These are phyloP conservation scores for Ellobius talpinus DNA, from an alignment of 2,113 vertebrate species.

Conservation along the genomic window DNA sequence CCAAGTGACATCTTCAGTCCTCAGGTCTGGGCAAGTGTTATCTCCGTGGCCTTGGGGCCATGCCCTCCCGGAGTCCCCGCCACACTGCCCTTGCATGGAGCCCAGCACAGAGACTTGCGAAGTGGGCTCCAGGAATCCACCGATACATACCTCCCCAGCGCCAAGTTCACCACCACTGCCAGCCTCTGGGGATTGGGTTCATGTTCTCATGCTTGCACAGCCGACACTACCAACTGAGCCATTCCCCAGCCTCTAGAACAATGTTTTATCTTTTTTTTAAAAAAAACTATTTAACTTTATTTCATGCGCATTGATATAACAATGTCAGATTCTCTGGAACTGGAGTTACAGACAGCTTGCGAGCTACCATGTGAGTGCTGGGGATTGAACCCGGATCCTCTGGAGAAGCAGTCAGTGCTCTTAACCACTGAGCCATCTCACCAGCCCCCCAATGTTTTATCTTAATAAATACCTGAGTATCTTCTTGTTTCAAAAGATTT, in stretches of 20 bases:
- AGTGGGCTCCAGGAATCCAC: not conserved
- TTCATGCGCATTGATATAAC: too few species aligned
- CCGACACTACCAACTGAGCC: too few species aligned
- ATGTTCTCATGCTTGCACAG: too few species aligned
- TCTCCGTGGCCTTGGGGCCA: rapidly evolving
- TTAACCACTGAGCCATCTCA: not conserved
- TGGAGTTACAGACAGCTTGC: too few species aligned
- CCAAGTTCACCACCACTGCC: not conserved
- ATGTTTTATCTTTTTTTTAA: not conserved
- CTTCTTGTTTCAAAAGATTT: not conserved
- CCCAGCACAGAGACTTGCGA: not conserved
- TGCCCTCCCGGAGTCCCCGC: not conserved
- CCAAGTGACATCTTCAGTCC: not conserved
- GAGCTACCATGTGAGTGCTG: too few species aligned
- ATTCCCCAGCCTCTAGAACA: too few species aligned
- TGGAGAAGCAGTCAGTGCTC: too few species aligned
- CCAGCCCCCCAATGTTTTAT: not conserved
- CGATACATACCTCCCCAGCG: not conserved
- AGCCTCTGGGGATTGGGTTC: not conserved
- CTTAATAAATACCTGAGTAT: not conserved
- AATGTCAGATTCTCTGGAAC: too few species aligned
- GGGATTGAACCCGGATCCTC: not conserved
- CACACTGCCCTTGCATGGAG: not conserved
- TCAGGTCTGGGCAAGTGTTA: not conserved
- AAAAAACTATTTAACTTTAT: too few species aligned